Conservation (phyloP, 2,797 vertebrate genomes). For the Gymnocypris eckloni region DNA sequence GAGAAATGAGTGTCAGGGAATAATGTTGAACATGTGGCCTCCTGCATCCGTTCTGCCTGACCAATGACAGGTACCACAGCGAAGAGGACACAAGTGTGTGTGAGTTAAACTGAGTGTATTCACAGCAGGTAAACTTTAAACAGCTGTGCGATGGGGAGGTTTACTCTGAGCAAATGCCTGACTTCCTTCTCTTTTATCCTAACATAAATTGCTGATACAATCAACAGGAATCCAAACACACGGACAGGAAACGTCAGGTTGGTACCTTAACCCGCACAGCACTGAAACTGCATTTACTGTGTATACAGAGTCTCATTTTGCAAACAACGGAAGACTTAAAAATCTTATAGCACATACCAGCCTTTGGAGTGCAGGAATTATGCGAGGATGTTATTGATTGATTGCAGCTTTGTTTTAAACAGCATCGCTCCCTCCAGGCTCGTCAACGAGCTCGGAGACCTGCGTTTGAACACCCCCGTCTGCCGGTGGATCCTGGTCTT, state of each 20-base stretch:
- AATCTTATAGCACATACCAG: neutral
- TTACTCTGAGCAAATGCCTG: conserved; percentile 77
- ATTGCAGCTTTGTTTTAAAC: conserved; percentile 31
- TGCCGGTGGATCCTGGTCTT: neutral
- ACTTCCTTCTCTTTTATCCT: conserved; percentile 71
- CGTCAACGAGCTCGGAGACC: neutral
- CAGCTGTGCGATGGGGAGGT: conserved; percentile 68
- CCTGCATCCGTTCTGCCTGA: conserved; percentile 22
- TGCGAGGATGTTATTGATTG: conserved; percentile 26
- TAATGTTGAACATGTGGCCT: neutral
- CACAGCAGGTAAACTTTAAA: conserved; percentile 77
- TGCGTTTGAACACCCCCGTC: conserved; percentile 12
- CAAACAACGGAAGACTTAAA: conserved; percentile 42
- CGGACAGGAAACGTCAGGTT: conserved; percentile 59
- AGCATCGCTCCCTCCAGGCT: conserved; percentile 12
- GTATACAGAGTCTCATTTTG: conserved; percentile 14
- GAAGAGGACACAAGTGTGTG: conserved; percentile 8
- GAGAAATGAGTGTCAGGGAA: conserved; percentile 37
- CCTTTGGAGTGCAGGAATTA: conserved; percentile 11
- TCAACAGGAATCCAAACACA: conserved; percentile 54
- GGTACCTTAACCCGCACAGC: conserved; percentile 56
- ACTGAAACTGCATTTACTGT: conserved; percentile 46
- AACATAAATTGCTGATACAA: conserved; percentile 71
- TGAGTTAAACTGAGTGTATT: conserved; percentile 66
- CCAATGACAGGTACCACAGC: conserved; percentile 49